These are phyloP conservation scores for Otolemur crassicaudatus DNA, from an alignment of 2,797 vertebrate genomes.

Conservation along the genomic window DNA sequence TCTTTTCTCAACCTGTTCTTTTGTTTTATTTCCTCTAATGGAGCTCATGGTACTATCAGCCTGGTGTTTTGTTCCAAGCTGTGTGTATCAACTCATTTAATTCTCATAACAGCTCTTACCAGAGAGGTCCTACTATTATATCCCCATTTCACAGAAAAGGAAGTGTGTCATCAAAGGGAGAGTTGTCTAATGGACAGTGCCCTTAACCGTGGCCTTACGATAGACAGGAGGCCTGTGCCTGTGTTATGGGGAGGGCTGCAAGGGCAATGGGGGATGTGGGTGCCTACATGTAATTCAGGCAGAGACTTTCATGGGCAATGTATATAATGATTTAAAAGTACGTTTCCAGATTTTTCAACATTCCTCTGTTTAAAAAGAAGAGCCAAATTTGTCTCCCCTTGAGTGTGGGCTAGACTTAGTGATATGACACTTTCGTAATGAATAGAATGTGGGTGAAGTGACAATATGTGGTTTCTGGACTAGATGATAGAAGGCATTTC, in stretches of 20 bases:
- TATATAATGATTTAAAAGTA: background rate
- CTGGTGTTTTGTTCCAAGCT: background rate
- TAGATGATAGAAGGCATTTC: background rate
- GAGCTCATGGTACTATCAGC: background rate
- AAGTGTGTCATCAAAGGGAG: background rate
- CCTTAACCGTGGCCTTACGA: background rate
- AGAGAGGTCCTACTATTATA: background rate
- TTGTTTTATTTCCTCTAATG: background rate
- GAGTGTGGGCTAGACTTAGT: background rate
- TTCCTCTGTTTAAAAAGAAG: background rate
- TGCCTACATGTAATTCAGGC: background rate
- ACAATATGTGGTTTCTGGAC: background rate
- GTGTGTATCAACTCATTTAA: background rate
- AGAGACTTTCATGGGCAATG: no score
- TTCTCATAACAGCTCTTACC: background rate
- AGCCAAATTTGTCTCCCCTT: background rate
- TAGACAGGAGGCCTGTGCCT: background rate
- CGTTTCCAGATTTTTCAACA: background rate
- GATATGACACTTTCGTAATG: background rate
- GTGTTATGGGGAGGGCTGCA: background rate
- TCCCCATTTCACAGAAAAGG: background rate
- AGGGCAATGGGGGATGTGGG: background rate
- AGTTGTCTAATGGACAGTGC: background rate
- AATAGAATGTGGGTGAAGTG: background rate
- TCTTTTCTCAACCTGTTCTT: background rate